Evolutionary conservation across 2,888 invertebrate genomes (phyloP).

Genomic region (Ennomos fuscantarius): DNA sequence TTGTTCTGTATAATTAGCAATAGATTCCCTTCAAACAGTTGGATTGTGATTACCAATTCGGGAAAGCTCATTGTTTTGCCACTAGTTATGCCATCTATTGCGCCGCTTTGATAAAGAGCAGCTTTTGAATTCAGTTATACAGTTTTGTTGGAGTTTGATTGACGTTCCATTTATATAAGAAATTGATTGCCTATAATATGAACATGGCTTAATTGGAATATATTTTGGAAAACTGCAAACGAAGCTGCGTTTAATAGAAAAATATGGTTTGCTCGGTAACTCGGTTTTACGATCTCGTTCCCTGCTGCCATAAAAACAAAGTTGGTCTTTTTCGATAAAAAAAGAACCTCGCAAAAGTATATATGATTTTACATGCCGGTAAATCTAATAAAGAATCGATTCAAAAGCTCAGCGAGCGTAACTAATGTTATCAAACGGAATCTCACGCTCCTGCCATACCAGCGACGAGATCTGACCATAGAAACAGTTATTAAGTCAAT

Average conservation of each 20-base stretch:
- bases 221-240: slow-evolving; percentile 15
- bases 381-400: slow-evolving; percentile 42
- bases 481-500: slow-evolving; percentile 58
- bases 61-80: slow-evolving; percentile 60
- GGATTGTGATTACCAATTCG: slow-evolving; percentile 35
- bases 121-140: slow-evolving; percentile 24
- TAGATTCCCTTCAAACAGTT: slow-evolving; percentile 50
- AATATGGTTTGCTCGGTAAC: slow-evolving; percentile 21
- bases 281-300: slow-evolving; percentile 21
- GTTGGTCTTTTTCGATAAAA: slow-evolving; percentile 20
- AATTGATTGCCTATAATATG: background rate
- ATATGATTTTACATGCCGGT: slow-evolving; percentile 35
- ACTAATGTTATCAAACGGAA: slow-evolving; percentile 54
- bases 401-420: slow-evolving; percentile 49
- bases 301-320: slow-evolving; percentile 22
- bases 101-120: slow-evolving; percentile 33
- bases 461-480: slow-evolving; percentile 44
- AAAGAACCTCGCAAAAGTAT: slow-evolving; percentile 17
- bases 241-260: slow-evolving; percentile 21
- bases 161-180: slow-evolving; percentile 4
- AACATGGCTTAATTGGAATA: slow-evolving; percentile 8
- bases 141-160: slow-evolving; percentile 9
- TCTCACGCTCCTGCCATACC: slow-evolving; percentile 50
- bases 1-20: slow-evolving; percentile 58
- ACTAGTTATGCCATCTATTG: slow-evolving; percentile 71